Conservation (phyloP, 2,113 vertebrate genomes). For the Agapornis roseicollis region DNA sequence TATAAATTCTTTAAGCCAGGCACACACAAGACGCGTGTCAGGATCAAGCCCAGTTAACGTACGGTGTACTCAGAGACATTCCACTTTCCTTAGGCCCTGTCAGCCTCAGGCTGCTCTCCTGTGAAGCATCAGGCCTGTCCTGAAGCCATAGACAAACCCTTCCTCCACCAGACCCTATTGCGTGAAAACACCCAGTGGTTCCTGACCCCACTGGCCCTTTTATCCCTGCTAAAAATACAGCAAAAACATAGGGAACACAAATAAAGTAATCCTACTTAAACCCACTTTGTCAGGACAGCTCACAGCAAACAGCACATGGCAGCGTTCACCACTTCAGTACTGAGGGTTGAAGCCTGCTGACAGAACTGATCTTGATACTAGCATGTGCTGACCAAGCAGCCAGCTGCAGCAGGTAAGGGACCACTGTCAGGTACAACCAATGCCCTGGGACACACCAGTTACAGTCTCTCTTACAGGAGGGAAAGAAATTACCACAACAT, state of each 20-base stretch:
- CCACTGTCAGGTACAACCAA: background rate
- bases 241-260: background rate
- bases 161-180: background rate
- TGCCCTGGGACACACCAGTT: background rate
- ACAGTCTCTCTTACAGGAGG: background rate
- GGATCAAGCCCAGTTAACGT: fast-evolving
- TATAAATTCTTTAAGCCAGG: background rate
- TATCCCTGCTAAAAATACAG: background rate
- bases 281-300: background rate
- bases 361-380: fast-evolving
- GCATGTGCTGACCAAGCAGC: background rate
- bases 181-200: fast-evolving
- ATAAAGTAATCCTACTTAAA: background rate
- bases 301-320: background rate
- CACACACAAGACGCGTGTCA: fast-evolving
- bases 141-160: background rate
- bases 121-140: background rate
- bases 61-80: fast-evolving
- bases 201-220: background rate
- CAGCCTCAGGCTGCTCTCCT: background rate
- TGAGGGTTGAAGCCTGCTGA: background rate
- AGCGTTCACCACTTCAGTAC: fast-evolving
- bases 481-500: background rate
- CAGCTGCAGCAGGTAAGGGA: fast-evolving
- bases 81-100: background rate